Base-by-base conservation (phyloP, 2,113 vertebrate genomes). In the Corythornis cristatus region DNA sequence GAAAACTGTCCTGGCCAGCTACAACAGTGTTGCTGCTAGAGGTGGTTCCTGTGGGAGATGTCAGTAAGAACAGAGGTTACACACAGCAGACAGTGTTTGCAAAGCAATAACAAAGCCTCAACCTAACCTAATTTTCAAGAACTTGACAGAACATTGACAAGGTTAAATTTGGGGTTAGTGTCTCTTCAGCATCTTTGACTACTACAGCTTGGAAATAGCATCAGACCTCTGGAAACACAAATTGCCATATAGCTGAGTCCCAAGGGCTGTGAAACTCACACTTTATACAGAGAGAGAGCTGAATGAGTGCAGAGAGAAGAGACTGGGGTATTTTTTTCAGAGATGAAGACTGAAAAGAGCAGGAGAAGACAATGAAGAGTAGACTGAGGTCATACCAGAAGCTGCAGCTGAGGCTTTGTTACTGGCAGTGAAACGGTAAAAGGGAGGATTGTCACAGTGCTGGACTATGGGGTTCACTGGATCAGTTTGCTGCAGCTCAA, bases 1-100 rank as follows among this genome's bases (percentile, higher is more conserved):
- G 98, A 95, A 99, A 98, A 89, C 97, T 98, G 23, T 99, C 99
- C 86, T 99, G 99, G 43, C 99, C 99, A 1, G 99, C 98, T 29
- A 99, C 99, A 54, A 99, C 98, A 0, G 99, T 99, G 80, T 99
- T 99, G 84, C 99, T 99, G 97, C 99, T 99, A 37, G 99, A 99
- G 3, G 99, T 99, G 75, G 99, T 99, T 80, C 99, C 99, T 99
- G 88, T 43, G 35, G 7, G 54, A 83, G 73, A 96, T 42, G 18
- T 28, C 42, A 96, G 51, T 53, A 93, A 90, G 70, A 81, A 82
- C 8, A 43, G 9, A 33, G 8, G 60, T 79, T 71, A 95, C 11
- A 56, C 7, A 26, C 51, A 68, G 50, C 42, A 91, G 33, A 71
- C 8, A 50, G 8, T 40, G 73, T 45, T 40, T 68, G 20, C 22